Conservation (phyloP, 2,888 invertebrate genomes). For the Platycnemis pennipes region DNA sequence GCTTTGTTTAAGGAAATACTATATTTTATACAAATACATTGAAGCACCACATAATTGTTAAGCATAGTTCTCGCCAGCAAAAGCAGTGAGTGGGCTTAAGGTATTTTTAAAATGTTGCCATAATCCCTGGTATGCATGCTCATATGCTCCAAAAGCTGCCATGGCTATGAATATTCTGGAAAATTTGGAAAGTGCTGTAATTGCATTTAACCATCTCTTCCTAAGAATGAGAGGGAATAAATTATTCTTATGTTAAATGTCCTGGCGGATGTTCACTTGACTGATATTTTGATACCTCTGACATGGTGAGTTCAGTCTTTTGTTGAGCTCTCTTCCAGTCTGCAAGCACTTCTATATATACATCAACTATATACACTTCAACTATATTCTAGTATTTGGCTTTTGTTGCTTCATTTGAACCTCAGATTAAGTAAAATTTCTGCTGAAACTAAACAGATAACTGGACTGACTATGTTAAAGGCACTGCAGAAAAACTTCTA, state of each 20-base stretch:
- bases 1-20: constrained; percentile 3
- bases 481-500: neutral
- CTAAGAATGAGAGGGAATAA: neutral
- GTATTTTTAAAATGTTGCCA: neutral
- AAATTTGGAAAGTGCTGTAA: neutral
- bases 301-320: too few relatives aligned
- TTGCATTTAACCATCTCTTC: constrained; percentile 5
- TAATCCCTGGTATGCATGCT: neutral
- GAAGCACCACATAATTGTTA: neutral
- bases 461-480: neutral
- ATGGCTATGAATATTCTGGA: neutral
- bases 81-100: neutral
- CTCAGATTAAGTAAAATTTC: neutral
- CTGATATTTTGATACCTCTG: neutral
- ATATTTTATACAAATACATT: constrained; percentile 13
- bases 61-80: neutral
- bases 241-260: neutral
- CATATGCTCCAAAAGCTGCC: neutral
- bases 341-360: neutral
- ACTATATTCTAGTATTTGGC: neutral
- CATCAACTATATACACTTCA: too few relatives aligned
- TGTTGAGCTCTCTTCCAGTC: neutral
- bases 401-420: neutral
- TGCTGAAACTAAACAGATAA: neutral
- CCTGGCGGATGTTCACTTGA: neutral